A percentile compares a stretch with the other conserved stretches of the same genome.
phyloP scores from a whole-genome alignment of 2,113 vertebrate species.

The Bufo bufo region DNA sequence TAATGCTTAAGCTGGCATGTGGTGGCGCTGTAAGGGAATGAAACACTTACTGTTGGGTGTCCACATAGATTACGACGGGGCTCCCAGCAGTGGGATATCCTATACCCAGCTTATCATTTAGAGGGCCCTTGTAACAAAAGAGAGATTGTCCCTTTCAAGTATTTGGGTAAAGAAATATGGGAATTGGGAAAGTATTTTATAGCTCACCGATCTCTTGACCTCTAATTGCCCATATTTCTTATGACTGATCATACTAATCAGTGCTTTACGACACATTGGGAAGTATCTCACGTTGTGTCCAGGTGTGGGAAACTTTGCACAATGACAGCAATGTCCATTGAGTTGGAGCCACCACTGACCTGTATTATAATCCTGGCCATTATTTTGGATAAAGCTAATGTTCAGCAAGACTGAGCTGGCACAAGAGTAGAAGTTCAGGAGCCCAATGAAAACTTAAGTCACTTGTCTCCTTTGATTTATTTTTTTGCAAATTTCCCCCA shows the following conservation, averaged over 20 bases:
- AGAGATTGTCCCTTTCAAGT: not conserved
- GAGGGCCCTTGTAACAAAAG: not conserved
- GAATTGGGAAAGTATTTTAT: not conserved
- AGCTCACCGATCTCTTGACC: not conserved
- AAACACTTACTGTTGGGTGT: not conserved
- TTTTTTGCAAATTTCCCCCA: not conserved
- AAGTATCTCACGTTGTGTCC: not conserved
- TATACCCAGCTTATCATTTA: not conserved
- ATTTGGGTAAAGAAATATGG: not conserved
- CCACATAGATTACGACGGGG: not conserved
- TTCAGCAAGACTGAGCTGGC: constrained; percentile 21
- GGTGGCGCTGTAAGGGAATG: not conserved
- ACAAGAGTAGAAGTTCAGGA: not conserved
- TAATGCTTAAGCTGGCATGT: not conserved
- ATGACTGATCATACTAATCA: not conserved
- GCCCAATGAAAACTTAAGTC: not conserved
- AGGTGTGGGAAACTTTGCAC: not conserved
- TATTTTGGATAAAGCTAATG: not conserved
- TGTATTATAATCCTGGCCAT: not conserved
- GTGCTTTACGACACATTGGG: not conserved
- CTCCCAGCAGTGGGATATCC: not conserved
- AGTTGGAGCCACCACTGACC: not conserved
- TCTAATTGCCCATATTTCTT: not conserved
- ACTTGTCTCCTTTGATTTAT: constrained; percentile 2
- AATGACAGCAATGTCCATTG: not conserved